Conservation (phyloP, 2,888 invertebrate genomes). For the Erebia palarica region DNA sequence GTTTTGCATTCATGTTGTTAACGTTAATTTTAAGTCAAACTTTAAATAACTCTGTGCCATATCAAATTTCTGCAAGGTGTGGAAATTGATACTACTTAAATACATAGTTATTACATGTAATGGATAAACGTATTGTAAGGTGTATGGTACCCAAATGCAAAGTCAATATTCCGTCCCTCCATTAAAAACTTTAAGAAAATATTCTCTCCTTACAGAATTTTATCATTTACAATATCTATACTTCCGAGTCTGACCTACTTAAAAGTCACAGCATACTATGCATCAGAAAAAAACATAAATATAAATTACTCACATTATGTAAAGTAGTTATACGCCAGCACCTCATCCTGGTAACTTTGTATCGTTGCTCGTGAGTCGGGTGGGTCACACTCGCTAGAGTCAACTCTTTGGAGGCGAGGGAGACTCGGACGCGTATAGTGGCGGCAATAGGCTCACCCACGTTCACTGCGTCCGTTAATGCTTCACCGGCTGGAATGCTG, state of each 20-base stretch:
- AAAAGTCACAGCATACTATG: neutral
- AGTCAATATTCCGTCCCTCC: too few species aligned
- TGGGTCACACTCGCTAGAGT: conserved; percentile 85
- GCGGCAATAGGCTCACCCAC: conserved; percentile 51
- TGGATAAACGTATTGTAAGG: too few species aligned
- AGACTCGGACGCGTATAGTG: conserved; percentile 81
- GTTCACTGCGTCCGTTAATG: conserved; percentile 62
- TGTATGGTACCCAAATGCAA: too few species aligned
- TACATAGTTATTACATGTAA: too few species aligned
- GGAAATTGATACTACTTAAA: too few species aligned
- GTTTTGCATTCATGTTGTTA: neutral
- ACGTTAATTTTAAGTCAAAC: too few species aligned
- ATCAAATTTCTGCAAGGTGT: too few species aligned
- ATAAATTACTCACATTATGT: conserved; percentile 83
- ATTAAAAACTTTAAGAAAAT: too few species aligned
- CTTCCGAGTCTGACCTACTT: too few species aligned
- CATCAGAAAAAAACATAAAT: neutral
- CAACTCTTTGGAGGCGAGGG: conserved; percentile 93
- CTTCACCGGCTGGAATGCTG: conserved; percentile 84
- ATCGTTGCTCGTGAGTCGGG: conserved; percentile 90
- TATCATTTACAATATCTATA: too few species aligned
- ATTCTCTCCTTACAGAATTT: too few species aligned
- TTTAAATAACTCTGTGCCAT: too few species aligned
- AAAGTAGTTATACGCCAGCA: conserved; percentile 98
- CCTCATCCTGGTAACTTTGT: conserved; percentile 97